These are phyloP conservation scores for Dipodomys merriami DNA, from an alignment of 2,113 vertebrate genomes.

Conservation along the genomic window DNA sequence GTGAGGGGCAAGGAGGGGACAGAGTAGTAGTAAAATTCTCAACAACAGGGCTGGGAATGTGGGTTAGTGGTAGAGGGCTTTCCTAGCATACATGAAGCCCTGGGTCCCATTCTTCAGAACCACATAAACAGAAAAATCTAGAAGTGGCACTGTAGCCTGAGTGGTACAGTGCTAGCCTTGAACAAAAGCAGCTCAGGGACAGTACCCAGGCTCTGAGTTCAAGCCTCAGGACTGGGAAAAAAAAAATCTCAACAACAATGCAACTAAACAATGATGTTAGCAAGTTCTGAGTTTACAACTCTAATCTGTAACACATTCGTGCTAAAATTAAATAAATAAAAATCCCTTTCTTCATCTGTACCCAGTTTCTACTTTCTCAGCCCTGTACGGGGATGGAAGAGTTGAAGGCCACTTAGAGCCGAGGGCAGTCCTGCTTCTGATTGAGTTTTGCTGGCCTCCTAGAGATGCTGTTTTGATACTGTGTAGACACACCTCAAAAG, in stretches of 20 bases:
- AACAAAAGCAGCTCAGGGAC: too few relatives aligned
- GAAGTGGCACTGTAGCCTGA: too few relatives aligned
- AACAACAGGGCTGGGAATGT: too few relatives aligned
- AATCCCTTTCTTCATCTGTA: background rate
- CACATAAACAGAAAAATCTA: too few relatives aligned
- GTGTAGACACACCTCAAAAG: background rate
- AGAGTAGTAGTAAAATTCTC: background rate
- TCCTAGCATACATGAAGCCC: too few relatives aligned
- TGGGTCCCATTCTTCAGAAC: too few relatives aligned
- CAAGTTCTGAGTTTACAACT: conserved; percentile 20
- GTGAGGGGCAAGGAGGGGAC: too few relatives aligned
- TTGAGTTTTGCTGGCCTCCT: background rate
- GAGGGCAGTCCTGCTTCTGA: background rate
- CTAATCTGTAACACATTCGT: background rate
- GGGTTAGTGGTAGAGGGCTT: too few relatives aligned
- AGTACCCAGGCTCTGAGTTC: too few relatives aligned
- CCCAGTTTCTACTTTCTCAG: background rate
- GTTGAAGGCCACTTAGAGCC: background rate
- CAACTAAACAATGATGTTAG: background rate
- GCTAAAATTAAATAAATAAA: background rate
- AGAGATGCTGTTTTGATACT: background rate
- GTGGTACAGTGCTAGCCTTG: too few relatives aligned
- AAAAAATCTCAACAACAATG: background rate
- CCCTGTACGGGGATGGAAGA: background rate
- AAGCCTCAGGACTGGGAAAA: too few relatives aligned